These are phyloP conservation scores for Phalacrocorax brasilianus DNA, from an alignment of 2,113 vertebrate genomes.

Conservation along the genomic window DNA sequence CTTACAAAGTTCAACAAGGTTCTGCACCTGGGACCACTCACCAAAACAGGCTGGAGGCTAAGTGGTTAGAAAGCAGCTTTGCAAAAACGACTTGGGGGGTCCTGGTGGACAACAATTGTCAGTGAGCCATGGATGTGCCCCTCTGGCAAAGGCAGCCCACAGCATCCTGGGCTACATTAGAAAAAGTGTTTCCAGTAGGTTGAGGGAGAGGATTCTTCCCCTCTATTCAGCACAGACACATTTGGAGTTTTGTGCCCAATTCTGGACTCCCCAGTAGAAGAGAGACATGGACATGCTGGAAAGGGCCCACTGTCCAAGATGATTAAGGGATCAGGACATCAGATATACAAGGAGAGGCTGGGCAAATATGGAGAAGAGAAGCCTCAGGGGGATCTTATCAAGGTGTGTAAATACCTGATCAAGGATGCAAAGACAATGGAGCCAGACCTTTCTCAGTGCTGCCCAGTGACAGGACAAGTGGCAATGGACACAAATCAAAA, in stretches of 20 bases:
- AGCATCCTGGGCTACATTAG: not conserved
- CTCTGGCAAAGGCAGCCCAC: not conserved
- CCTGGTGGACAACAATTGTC: not conserved
- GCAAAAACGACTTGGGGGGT: not conserved
- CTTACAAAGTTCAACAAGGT: not conserved
- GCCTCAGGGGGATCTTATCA: not conserved
- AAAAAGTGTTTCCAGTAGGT: not conserved
- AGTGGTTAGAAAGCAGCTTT: not conserved
- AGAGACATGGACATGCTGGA: not conserved
- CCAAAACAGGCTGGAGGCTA: not conserved
- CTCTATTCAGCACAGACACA: not conserved
- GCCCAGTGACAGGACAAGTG: not conserved
- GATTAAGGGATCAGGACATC: not conserved
- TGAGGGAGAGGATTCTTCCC: not conserved
- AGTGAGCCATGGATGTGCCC: not conserved
- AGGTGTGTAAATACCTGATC: not conserved
- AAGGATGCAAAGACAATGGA: not conserved
- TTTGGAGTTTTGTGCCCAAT: not conserved
- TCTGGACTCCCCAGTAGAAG: not conserved
- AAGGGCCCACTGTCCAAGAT: not conserved
- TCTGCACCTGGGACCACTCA: not conserved
- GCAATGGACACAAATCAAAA: not conserved
- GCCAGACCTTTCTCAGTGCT: not conserved
- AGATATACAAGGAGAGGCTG: not conserved
- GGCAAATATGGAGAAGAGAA: not conserved